phyloP scores from a whole-genome alignment of 2,797 vertebrate species.

The Amblyraja radiata region DNA sequence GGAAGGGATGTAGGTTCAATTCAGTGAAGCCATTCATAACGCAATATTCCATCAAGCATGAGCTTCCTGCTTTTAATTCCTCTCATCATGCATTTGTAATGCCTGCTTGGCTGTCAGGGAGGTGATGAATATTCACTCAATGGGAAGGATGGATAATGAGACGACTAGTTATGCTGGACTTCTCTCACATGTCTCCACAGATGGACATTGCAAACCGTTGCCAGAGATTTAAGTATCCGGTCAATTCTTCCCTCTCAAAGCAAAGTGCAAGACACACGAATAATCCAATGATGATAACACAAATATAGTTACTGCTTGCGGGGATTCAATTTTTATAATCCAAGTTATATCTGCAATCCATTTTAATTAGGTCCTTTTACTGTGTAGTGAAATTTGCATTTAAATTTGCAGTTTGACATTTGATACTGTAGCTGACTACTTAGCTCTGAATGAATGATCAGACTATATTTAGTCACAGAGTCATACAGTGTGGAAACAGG shows the following conservation, averaged over 20 bases:
- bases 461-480: neutral
- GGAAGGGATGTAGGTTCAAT: neutral
- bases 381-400: neutral
- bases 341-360: neutral
- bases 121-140: neutral
- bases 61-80: neutral
- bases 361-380: neutral
- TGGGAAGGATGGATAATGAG: conserved; percentile 21
- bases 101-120: neutral
- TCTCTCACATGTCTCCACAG: neutral
- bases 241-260: neutral
- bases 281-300: neutral
- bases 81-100: neutral
- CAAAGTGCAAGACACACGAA: neutral
- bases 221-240: neutral
- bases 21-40: neutral
- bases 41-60: neutral
- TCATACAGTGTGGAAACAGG: too few relatives aligned
- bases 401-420: conserved; percentile 5
- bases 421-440: neutral
- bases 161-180: neutral
- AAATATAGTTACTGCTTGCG: neutral
- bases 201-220: neutral
- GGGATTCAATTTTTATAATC: neutral
- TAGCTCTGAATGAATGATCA: neutral